Evolutionary conservation across 2,113 vertebrate genomes (phyloP), one percentile per base, ranked within the genome.

Genomic region (Actenoides hombroni): DNA sequence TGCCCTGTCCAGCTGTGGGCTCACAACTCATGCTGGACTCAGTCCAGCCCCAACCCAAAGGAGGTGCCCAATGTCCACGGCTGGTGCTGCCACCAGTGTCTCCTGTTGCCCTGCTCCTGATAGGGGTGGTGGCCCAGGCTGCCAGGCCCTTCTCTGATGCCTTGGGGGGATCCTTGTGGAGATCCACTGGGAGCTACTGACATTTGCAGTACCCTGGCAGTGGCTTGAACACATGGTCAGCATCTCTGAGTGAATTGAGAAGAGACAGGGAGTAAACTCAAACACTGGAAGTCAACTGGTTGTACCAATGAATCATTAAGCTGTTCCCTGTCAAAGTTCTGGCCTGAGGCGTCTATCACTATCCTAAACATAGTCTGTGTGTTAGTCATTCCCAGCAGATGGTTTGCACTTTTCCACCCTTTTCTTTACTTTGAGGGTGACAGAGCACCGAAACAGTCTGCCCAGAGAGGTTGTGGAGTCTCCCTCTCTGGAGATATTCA

Each of bases 51-150:
- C 2, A 1, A 65, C 17, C 19, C 29, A 35, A n/a, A 3, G 42
- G 19, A 54, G 33, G 6, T 60, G 53, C 3, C 13, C 0, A 0
- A 4, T 37, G 19, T 9, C 33, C 0, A 4, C 21, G 33, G 3
- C 63, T 73, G 42, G 7, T 21, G 13, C 35, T 70, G 29, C 6
- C 8, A 14, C 4, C 0, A 0, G 16, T 59, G 7, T 5, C 12
- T 24, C 9, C 6, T 10, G 23, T 8, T 56, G 23, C 18, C 49
- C 35, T 65, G 10, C 26, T 56, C 29, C 18, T 28, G 10, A 5
- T 33, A 42, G 33, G 9, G 4, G 13, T 5, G 2, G 5, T 37
- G 49, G 14, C 12, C 13, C 28, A 35, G 21, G 3, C 21, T 89
- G 9, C 6, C 18, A 40, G 26, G 7, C 24, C 7, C 18, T 64